Evolutionary conservation across 2,797 vertebrate genomes (phyloP), one percentile per base, ranked within the genome.

Genomic region (Phalanger gymnotis): DNA sequence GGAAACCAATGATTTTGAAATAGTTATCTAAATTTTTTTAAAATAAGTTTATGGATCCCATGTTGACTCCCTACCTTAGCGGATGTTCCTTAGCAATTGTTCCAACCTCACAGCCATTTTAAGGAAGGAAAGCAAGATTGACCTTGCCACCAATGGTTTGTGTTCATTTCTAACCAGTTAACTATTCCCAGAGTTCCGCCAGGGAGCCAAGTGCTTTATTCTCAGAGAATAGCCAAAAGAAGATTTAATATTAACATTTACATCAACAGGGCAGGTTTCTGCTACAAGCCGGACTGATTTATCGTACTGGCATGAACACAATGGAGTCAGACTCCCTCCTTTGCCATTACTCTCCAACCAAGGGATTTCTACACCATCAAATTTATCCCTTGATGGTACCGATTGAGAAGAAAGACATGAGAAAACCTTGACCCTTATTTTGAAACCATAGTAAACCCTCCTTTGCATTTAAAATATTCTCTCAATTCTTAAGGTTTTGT

Each of bases 381-480:
- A 53, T 90, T 31, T 54, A 90, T 93, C 90, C 89, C 54, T 93
- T 90, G 91, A 34, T 47, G 90, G 30, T 28, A 27, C 7, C 52
- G 40, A 92, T 52, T 94, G 53, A 92, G 92, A 94, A 92, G 91
- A 47, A 90, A 54, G 12, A 53, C 34, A 14, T 52, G 31, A 94
- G 57, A 90, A 73, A 93, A 95, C 61, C 28, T 55, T 54, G 27
- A 5, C 54, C 90, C 28, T 53, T 93, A 57, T 89, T 95, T 90
- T 73, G 57, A 90, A 25, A 54, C 34, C 53, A 27, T 57, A 53
- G 16, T 53, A 89, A n/a, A 66, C 40, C 58, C 57, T 56, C 25
- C 14, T 47, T 93, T 90, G 61, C 14, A 55, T 89, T 54, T 34
- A 90, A 94, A 93, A 51, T 81, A 92, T 31, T 93, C 73, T 91